A percentile compares a stretch with the other conserved stretches of the same genome.
Evolutionary conservation across 1,140 invertebrate genomes (phyloP).

Genomic region (Caenorhabditis tropicalis): DNA sequence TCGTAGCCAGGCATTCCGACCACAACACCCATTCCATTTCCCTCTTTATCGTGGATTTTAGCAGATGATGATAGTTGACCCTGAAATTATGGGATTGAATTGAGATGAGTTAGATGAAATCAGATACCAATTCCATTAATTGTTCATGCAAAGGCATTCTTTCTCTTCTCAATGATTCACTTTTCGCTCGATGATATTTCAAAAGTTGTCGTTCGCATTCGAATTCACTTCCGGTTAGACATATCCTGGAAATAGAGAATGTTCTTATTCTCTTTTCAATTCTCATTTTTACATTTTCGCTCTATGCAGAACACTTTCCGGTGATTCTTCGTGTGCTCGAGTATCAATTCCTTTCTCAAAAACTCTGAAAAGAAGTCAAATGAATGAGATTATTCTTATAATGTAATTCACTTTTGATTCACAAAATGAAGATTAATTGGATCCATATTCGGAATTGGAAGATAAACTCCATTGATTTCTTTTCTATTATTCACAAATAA

Average conservation of each 20-base stretch:
- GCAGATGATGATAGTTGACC: conserved; percentile 40
- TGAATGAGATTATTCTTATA: not conserved
- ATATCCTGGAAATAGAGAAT: conserved; percentile 4
- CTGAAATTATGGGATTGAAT: too few relatives aligned
- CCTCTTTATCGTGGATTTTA: conserved; percentile 40
- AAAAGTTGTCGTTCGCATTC: conserved; percentile 44
- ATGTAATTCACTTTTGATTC: conserved; percentile 9
- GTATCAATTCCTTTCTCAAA: conserved; percentile 49
- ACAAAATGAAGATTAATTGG: conserved; percentile 51
- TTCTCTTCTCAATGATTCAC: not conserved
- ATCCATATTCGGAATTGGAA: conserved; percentile 50
- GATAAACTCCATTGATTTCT: conserved; percentile 53
- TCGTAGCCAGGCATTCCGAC: conserved; percentile 52
- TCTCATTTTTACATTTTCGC: conserved; percentile 52
- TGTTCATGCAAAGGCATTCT: conserved; percentile 37
- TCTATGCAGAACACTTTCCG: conserved; percentile 25
- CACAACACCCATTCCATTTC: conserved; percentile 47
- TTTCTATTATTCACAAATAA: conserved; percentile 46
- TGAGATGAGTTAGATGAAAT: too few relatives aligned
- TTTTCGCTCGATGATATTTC: conserved; percentile 46
- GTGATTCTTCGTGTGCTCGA: conserved; percentile 47
- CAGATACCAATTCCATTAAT: conserved; percentile 20
- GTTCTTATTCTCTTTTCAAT: not conserved
- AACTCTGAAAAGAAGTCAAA: not conserved
- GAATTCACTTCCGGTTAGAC: conserved; percentile 25